Percentiles rank a stretch among this genome's conserved stretches.
Evolutionary conservation across 2,113 vertebrate species (phyloP).

Genomic region (Campylomormyrus tamandua): DNA sequence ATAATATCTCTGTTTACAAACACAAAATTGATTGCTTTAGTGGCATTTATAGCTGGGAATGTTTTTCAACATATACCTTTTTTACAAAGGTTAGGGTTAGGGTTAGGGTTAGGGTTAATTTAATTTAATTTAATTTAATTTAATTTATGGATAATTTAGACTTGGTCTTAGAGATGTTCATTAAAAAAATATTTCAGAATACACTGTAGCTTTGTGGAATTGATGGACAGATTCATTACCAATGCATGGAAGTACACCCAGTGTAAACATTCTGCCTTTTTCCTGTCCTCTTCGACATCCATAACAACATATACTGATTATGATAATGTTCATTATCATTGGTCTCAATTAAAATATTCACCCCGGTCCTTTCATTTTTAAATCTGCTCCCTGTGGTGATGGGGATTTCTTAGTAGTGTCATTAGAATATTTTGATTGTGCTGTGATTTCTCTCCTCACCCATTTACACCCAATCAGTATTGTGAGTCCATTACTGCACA

Average conservation of each 20-base stretch:
- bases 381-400: not conserved
- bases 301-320: conserved; percentile 9
- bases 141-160: not conserved
- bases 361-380: not conserved
- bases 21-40: not conserved
- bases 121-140: too few species aligned
- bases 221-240: not conserved
- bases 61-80: not conserved
- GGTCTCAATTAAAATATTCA: conserved; percentile 18
- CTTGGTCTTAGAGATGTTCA: not conserved
- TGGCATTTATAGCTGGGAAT: not conserved
- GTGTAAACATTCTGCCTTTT: not conserved
- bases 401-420: not conserved
- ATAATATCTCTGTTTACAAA: not conserved
- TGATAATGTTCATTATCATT: conserved; percentile 13
- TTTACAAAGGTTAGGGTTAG: not conserved
- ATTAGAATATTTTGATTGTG: not conserved
- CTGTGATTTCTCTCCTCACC: not conserved
- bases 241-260: not conserved
- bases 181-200: not conserved
- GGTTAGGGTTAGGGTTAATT: too few species aligned
- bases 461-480: conserved; percentile 11
- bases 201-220: not conserved
- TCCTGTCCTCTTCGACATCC: not conserved
- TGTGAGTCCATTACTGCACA: not conserved